Conservation (phyloP, 2,888 invertebrate genomes). For the Dasysyrphus albostriatus region DNA sequence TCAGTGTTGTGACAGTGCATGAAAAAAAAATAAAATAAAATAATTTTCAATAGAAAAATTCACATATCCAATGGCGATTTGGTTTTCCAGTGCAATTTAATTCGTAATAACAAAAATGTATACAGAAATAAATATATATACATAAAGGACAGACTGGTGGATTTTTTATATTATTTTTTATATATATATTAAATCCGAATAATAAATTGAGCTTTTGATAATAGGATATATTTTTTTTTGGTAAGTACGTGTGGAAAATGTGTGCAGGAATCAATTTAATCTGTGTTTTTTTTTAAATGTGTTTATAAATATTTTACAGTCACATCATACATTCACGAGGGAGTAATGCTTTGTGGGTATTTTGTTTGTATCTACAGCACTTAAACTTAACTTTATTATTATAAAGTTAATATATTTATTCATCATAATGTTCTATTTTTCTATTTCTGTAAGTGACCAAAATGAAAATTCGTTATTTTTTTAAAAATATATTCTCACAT, state of each 20-base stretch:
- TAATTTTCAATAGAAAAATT: slow-evolving; percentile 28
- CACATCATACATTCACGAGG: slow-evolving; percentile 18
- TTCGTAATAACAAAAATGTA: slow-evolving; percentile 9
- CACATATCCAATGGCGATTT: slow-evolving; percentile 31
- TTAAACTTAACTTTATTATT: not conserved
- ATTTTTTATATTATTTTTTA: slow-evolving; percentile 2
- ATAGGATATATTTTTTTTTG: not conserved
- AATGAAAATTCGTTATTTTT: not conserved
- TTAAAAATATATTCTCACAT: too few species aligned
- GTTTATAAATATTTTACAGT: not conserved
- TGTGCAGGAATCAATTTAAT: slow-evolving; percentile 8
- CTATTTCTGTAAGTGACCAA: not conserved
- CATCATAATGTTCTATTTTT: not conserved
- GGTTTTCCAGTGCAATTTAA: slow-evolving; percentile 42
- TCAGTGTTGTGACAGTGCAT: slow-evolving; percentile 73
- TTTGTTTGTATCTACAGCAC: not conserved
- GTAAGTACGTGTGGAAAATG: not conserved
- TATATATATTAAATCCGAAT: slow-evolving; percentile 44
- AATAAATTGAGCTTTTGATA: slow-evolving; percentile 46
- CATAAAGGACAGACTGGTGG: slow-evolving; percentile 21
- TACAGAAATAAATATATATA: slow-evolving; percentile 3
- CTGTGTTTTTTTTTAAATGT: not conserved
- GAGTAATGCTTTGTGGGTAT: not conserved
- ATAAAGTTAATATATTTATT: not conserved
- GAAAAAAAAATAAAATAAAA: slow-evolving; percentile 32